Evolutionary conservation across 2,888 invertebrate genomes (phyloP).

Genomic region (Sycophila texana): DNA sequence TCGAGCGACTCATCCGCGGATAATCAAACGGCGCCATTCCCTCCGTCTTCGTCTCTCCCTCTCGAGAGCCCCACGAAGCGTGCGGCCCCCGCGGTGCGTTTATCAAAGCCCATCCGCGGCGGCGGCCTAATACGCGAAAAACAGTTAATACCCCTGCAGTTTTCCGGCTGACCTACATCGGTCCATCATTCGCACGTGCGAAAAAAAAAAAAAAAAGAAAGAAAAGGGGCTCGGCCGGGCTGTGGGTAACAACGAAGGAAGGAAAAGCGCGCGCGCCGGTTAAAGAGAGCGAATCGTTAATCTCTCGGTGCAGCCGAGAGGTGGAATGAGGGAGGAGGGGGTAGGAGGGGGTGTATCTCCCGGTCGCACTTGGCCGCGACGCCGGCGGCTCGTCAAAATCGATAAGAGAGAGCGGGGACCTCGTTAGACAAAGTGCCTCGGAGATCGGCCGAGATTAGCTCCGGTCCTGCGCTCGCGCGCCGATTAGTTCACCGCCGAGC

Average conservation of each 20-base stretch:
- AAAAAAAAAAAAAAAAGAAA: neutral
- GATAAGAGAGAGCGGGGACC: slow-evolving; percentile 41
- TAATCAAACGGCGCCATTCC: too few relatives aligned
- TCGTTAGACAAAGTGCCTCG: slow-evolving; percentile 53
- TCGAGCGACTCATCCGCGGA: too few relatives aligned
- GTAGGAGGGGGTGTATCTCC: neutral
- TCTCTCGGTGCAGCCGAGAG: neutral
- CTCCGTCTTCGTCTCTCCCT: too few relatives aligned
- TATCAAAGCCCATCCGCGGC: neutral
- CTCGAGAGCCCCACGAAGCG: too few relatives aligned
- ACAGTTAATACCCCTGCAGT: slow-evolving; percentile 12
- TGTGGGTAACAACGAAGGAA: neutral
- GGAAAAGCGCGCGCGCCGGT: neutral
- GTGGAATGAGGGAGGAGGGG: neutral
- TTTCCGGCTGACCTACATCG: slow-evolving; percentile 18
- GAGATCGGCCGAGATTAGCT: slow-evolving; percentile 51
- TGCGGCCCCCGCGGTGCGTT: too few relatives aligned
- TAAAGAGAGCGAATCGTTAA: slow-evolving; percentile 21
- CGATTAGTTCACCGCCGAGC: slow-evolving; percentile 12
- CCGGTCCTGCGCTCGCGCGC: neutral
- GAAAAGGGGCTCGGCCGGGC: neutral
- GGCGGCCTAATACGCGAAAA: neutral
- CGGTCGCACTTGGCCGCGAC: slow-evolving; percentile 48
- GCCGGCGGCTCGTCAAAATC: slow-evolving; percentile 36
- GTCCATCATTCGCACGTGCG: neutral